Conservation (phyloP, 1,140 invertebrate species). For the Araneus ventricosus region DNA sequence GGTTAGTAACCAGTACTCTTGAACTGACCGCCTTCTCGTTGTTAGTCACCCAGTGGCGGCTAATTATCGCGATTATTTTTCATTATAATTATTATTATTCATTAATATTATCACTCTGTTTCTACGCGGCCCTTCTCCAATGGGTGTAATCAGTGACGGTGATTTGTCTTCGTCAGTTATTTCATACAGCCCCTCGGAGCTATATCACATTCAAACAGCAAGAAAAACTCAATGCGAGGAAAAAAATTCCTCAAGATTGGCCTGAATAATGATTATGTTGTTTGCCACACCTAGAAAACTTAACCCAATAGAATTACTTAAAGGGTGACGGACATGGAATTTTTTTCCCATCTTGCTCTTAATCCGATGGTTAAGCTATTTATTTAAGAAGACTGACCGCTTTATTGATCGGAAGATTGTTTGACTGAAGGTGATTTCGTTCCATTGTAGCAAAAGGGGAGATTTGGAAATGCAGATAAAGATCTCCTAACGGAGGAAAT, state of each 20-base stretch:
- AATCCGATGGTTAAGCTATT: constrained; percentile 45
- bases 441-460: background rate
- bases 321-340: constrained; percentile 19
- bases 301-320: constrained; percentile 71
- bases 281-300: constrained; percentile 67
- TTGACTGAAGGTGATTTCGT: background rate
- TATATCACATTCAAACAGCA: constrained; percentile 43
- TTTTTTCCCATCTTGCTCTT: constrained; percentile 17
- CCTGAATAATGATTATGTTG: constrained; percentile 70
- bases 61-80: constrained; percentile 47
- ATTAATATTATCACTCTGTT: constrained; percentile 60
- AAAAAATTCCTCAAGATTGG: constrained; percentile 36
- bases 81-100: constrained; percentile 58
- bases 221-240: constrained; percentile 13
- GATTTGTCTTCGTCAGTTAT: constrained; percentile 71
- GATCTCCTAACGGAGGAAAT: background rate
- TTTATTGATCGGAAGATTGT: constrained; percentile 36
- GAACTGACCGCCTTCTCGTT: background rate
- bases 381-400: constrained; percentile 55
- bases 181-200: constrained; percentile 50
- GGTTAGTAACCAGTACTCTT: background rate
- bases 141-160: constrained; percentile 54
- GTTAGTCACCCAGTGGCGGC: background rate
- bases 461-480: background rate
- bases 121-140: constrained; percentile 30